Conservation (phyloP, 2,888 invertebrate species). For the Ichneumoninae sp. region DNA sequence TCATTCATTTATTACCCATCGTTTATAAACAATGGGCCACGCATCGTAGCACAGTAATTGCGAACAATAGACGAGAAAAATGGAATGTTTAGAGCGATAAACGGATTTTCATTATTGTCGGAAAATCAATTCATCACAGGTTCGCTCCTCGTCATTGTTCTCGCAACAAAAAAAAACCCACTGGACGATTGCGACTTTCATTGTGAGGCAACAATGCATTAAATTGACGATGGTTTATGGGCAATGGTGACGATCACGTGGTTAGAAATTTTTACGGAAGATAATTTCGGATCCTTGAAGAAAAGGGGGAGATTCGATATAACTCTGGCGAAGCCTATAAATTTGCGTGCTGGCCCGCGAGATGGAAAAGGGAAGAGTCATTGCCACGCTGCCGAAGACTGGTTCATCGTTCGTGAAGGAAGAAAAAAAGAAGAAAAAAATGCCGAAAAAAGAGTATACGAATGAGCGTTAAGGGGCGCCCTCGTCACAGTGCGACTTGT, state of each 20-base stretch:
- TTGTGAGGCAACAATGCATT: slow-evolving; percentile 9
- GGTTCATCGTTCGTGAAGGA: slow-evolving; percentile 21
- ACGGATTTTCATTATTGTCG: slow-evolving; percentile 44
- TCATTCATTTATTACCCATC: slow-evolving; percentile 76
- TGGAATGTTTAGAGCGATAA: slow-evolving; percentile 57
- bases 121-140: slow-evolving; percentile 63
- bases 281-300: background rate
- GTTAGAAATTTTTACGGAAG: background rate
- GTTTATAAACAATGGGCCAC: slow-evolving; percentile 74
- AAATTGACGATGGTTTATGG: slow-evolving; percentile 14
- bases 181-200: slow-evolving; percentile 9
- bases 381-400: slow-evolving; percentile 36
- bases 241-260: background rate
- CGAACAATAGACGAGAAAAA: slow-evolving; percentile 66
- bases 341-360: slow-evolving; percentile 47
- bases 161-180: slow-evolving; percentile 19
- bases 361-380: slow-evolving; percentile 61
- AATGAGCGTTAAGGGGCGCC: slow-evolving; percentile 66
- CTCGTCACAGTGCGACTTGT: slow-evolving; percentile 79
- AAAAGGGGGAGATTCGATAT: background rate
- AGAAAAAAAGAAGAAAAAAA: slow-evolving; percentile 48
- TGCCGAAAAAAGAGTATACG: slow-evolving; percentile 38
- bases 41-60: slow-evolving; percentile 71
- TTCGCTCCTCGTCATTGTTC: slow-evolving; percentile 20
- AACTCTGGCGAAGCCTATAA: slow-evolving; percentile 55